Conservation (phyloP, 2,888 invertebrate species). For the Perizoma flavofasciatum region DNA sequence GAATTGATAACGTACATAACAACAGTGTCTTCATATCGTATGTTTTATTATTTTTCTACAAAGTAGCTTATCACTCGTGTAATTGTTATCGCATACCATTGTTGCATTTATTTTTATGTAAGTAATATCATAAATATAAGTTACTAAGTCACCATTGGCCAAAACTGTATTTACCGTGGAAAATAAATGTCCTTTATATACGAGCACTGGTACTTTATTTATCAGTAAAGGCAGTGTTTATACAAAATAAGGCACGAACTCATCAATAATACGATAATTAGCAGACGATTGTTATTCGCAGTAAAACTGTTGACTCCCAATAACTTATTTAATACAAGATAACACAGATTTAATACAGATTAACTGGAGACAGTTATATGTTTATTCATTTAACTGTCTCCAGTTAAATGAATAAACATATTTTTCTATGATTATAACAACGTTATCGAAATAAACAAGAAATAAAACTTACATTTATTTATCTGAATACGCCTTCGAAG, state of each 20-base stretch:
- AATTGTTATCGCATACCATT: neutral
- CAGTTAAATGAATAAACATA: neutral
- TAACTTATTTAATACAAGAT: neutral
- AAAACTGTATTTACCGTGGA: no score
- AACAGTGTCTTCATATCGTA: neutral
- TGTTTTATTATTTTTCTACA: slow-evolving; percentile 1
- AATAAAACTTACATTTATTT: neutral
- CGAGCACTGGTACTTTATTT: neutral
- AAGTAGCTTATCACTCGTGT: slow-evolving; percentile 5
- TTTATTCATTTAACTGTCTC: no score
- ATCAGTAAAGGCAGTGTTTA: slow-evolving; percentile 4
- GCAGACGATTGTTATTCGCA: slow-evolving; percentile 1
- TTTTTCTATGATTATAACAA: neutral
- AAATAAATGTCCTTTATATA: neutral
- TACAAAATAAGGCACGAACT: slow-evolving; percentile 9
- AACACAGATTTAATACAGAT: no score
- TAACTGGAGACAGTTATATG: no score
- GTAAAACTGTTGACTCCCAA: neutral
- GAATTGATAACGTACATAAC: slow-evolving; percentile 9
- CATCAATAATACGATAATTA: slow-evolving; percentile 16
- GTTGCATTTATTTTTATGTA: neutral
- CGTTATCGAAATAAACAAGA: neutral
- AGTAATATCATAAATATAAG: no score
- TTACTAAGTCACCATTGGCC: no score
- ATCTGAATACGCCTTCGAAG: no score